Base-by-base conservation (phyloP, 2,888 invertebrate species). In the Phragmatobia fuliginosa region DNA sequence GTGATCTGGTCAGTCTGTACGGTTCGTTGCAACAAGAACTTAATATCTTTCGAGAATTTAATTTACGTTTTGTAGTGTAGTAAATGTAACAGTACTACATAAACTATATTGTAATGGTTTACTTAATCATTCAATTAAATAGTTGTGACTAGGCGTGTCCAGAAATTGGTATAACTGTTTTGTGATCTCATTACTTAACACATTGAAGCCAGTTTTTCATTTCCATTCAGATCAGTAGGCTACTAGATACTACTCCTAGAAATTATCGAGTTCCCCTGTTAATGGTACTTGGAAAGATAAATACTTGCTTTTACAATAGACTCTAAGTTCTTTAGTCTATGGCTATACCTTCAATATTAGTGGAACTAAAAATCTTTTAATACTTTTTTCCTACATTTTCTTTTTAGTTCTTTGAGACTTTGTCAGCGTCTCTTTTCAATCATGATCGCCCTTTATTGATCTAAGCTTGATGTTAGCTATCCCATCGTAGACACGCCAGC, bases 1-100 rank as follows among this genome's bases (percentile, higher is more conserved):
- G 32, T 56, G 33, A 62, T 58, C 68, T 59, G 45, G 63, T 68
- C 58, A 62, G 28, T 33, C 60, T 1, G 67, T 63, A 68, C 58
- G 60, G 73, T 62, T 72, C 64, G 52, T 41, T 75, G 36, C 31
- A 21, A 58, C 28, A n/a, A 25, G 11, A 6, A 10, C 6, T 21
- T 18, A 58, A 41, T 32, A 28, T 21, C 11, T n/a, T n/a, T 18
- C 25, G 31, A 41, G 31, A 41, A 41, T 31, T 41, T 18, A 41
- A 14, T 49, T n/a, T 21, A 49, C 58, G 45, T 32, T 66, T 49
- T 32, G 41, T 66, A 14, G 45, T 21, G 10, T 36, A 3, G 7
- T 36, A 36, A 11, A 36, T 36, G n/a, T 7, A 21, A 6, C 8
- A 1, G n/a, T 7, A 7, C 7, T 7, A 49, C 0, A n/a, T 0